phyloP scores from a whole-genome alignment of 2,113 vertebrate genomes.

The Myrmecobius fasciatus region DNA sequence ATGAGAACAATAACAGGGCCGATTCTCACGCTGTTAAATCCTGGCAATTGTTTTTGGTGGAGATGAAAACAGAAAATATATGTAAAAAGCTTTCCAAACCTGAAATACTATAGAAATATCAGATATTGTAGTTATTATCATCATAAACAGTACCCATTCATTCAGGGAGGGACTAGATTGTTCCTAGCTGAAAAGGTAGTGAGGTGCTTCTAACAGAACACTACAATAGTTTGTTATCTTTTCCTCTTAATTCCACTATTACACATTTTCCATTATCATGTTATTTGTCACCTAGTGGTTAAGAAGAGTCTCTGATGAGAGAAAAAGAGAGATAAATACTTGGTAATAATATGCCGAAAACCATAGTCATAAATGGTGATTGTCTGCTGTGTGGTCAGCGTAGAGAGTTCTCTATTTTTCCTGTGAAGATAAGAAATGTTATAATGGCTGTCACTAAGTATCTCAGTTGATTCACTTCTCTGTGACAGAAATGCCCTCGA shows the following conservation, averaged over 20 bases:
- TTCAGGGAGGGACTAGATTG: not conserved
- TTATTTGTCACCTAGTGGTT: conserved; percentile 46
- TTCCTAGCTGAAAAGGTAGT: conserved; percentile 22
- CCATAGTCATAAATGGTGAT: conserved; percentile 34
- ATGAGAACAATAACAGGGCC: not conserved
- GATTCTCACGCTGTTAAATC: not conserved
- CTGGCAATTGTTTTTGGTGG: not conserved
- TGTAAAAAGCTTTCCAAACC: not conserved
- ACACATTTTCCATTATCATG: conserved; percentile 36
- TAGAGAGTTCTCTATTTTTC: conserved; percentile 7
- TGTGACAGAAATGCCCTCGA: conserved; percentile 26
- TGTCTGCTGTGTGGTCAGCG: not conserved
- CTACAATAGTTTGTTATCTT: conserved; percentile 11
- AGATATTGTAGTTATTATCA: too few relatives aligned
- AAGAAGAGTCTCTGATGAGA: conserved; percentile 36
- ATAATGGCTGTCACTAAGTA: not conserved
- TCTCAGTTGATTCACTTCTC: conserved; percentile 42
- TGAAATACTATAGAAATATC: not conserved
- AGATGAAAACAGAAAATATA: conserved; percentile 23
- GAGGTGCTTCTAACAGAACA: not conserved
- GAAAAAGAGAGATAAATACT: conserved; percentile 56
- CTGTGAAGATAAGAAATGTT: conserved; percentile 6
- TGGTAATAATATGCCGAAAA: conserved; percentile 30
- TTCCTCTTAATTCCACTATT: not conserved
- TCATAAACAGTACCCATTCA: not conserved